Percentiles rank a stretch among this genome's conserved stretches.
phyloP scores from a whole-genome alignment of 2,888 invertebrate species.

The Busseola fusca region DNA sequence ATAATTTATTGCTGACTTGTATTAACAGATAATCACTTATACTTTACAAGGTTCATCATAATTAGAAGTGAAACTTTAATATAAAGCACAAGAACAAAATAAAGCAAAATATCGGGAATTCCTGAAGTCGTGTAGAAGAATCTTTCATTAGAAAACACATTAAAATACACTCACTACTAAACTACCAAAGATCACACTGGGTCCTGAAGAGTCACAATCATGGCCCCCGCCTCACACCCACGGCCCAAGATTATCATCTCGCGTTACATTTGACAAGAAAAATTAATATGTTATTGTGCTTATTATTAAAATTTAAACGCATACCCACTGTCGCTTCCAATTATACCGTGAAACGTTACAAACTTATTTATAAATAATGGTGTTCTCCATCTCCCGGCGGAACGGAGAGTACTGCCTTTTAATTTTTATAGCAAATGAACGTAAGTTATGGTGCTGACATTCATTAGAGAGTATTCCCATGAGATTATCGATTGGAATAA shows the following conservation, averaged over 20 bases:
- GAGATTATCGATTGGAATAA: constrained; percentile 22
- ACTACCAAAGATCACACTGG: constrained; percentile 1
- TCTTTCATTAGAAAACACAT: constrained; percentile 2
- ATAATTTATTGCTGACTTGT: not conserved
- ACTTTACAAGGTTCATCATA: not conserved
- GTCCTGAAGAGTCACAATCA: constrained; percentile 22
- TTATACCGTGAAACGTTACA: constrained; percentile 56
- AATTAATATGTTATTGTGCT: constrained; percentile 74
- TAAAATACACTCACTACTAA: constrained; percentile 21
- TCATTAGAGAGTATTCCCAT: constrained; percentile 28
- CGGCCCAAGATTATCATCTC: constrained; percentile 66
- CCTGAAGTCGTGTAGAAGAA: not conserved
- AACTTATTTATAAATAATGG: constrained; percentile 61
- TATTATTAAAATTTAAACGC: constrained; percentile 69
- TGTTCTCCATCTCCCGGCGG: constrained; percentile 7
- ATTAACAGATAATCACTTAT: no score
- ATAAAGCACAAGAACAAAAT: not conserved
- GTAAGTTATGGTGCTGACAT: constrained; percentile 45
- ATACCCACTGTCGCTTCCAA: constrained; percentile 59
- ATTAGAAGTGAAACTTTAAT: not conserved
- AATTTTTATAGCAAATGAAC: constrained; percentile 53
- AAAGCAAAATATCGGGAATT: no score
- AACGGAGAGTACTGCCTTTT: constrained; percentile 44
- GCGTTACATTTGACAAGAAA: constrained; percentile 66
- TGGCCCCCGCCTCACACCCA: constrained; percentile 61